These are phyloP conservation scores for Lithodes maja DNA, from an alignment of 2,888 invertebrate genomes.

Conservation along the genomic window DNA sequence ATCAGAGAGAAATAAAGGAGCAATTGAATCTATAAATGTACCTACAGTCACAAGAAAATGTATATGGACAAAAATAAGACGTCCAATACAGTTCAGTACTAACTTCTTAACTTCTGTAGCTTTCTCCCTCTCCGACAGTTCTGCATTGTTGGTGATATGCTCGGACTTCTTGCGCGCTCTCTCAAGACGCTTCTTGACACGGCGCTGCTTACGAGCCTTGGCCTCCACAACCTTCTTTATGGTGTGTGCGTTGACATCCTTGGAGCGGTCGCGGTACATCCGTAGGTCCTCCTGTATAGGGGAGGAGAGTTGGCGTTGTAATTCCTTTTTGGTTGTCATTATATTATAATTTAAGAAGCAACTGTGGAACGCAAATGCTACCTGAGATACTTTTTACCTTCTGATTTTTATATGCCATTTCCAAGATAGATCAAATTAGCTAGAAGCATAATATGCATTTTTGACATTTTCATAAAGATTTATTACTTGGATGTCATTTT, in stretches of 20 bases:
- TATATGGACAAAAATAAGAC: conserved; percentile 37
- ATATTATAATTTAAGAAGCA: neutral
- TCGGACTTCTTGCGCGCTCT: conserved; percentile 97
- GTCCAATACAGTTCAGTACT: conserved; percentile 43
- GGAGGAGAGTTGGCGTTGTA: neutral
- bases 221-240: conserved; percentile 99
- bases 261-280: conserved; percentile 82
- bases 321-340: no score
- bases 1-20: neutral
- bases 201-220: conserved; percentile 96
- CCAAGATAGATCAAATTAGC: no score
- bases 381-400: no score
- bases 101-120: conserved; percentile 90
- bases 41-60: neutral
- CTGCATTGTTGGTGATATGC: conserved; percentile 90
- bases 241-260: conserved; percentile 92
- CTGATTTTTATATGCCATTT: no score
- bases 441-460: no score
- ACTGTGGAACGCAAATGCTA: neutral
- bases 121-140: conserved; percentile 95
- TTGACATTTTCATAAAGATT: no score
- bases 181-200: conserved; percentile 88
- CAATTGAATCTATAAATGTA: neutral
- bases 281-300: conserved; percentile 82
- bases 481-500: no score